A percentile compares a stretch with the other conserved stretches of the same genome.
These are phyloP conservation scores for Paramuricea clavata DNA, from an alignment of 92 coral and sea anemone genomes.

Conservation along the genomic window DNA sequence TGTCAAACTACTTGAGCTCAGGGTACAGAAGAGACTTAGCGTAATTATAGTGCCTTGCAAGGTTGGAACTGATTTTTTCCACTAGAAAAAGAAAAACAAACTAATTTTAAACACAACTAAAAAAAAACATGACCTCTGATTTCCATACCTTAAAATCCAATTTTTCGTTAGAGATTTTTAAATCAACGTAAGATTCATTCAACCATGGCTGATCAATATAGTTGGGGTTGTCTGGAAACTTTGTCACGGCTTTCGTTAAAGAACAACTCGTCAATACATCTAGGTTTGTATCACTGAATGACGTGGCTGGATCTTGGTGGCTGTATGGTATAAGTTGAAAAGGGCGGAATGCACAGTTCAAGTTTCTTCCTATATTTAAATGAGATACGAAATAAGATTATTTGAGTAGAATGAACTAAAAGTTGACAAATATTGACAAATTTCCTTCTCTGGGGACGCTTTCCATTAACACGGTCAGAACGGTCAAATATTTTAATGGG, in stretches of 20 bases:
- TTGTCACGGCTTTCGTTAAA: not conserved
- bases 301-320: not conserved
- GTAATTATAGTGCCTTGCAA: conserved; percentile 27
- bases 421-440: too few relatives aligned
- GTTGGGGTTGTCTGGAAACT: conserved; percentile 7
- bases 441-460: too few relatives aligned
- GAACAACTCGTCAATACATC: not conserved
- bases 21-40: not conserved
- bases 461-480: too few relatives aligned
- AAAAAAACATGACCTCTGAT: too few relatives aligned
- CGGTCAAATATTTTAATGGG: too few relatives aligned
- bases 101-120: too few relatives aligned
- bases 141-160: conserved; percentile 1
- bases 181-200: conserved; percentile 25
- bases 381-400: too few relatives aligned
- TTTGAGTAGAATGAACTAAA: too few relatives aligned
- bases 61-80: conserved; percentile 4
- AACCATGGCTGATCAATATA: not conserved
- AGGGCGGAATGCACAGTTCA: not conserved
- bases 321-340: conserved; percentile 20
- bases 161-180: not conserved
- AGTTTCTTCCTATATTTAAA: not conserved
- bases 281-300: not conserved
- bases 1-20: too few relatives aligned
- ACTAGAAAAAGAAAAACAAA: conserved; percentile 11